Percentiles rank a stretch among this genome's conserved stretches.
Evolutionary conservation across 2,113 vertebrate genomes (phyloP).

Genomic region (Meleagris gallopavo): DNA sequence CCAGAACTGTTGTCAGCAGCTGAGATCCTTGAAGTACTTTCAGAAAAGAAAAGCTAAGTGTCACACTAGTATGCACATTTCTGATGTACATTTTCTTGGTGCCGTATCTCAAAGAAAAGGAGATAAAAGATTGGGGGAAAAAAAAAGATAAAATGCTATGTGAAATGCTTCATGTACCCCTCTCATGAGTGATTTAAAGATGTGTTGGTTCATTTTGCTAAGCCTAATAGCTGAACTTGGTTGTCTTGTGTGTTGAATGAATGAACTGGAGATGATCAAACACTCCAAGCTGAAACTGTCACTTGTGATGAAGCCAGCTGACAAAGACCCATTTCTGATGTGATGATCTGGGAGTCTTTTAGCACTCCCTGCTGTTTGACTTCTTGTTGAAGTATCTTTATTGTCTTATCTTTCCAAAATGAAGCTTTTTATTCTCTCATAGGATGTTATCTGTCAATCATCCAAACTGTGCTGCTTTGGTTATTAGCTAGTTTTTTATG

Average conservation of each 20-base stretch:
- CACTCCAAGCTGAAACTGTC: neutral
- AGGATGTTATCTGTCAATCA: neutral
- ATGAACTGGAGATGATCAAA: neutral
- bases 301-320: neutral
- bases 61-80: neutral
- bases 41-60: neutral
- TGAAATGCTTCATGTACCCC: neutral
- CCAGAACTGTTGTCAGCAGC: neutral
- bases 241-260: neutral
- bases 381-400: conserved; percentile 7
- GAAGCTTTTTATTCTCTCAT: neutral
- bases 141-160: neutral
- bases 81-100: neutral
- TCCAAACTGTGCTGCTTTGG: neutral
- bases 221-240: neutral
- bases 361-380: neutral
- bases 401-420: conserved; percentile 1
- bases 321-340: neutral
- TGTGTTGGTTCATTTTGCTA: neutral
- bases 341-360: neutral
- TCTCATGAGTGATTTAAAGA: neutral
- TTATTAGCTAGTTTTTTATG: neutral
- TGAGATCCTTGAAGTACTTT: neutral
- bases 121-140: neutral
- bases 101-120: neutral